These are phyloP conservation scores for Polydrusus pterygomalis DNA, from an alignment of 2,888 invertebrate genomes.

Conservation along the genomic window DNA sequence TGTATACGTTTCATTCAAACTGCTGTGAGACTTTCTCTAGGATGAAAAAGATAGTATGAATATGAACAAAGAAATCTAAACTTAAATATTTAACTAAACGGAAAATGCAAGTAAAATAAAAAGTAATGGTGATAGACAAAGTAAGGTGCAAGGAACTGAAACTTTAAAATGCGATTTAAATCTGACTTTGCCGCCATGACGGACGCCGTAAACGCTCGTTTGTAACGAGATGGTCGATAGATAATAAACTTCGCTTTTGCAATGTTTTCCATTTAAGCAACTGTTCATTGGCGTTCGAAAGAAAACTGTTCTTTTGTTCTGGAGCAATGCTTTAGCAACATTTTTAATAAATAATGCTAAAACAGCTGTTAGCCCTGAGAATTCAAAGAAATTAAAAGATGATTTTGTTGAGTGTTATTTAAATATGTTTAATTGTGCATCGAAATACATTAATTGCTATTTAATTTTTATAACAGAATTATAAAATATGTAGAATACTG, in stretches of 20 bases:
- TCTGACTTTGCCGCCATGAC: slow-evolving; percentile 50
- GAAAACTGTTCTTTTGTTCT: neutral
- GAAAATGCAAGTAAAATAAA: slow-evolving; percentile 32
- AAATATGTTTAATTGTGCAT: too few relatives aligned
- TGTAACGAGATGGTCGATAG: slow-evolving; percentile 47
- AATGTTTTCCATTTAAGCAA: slow-evolving; percentile 38
- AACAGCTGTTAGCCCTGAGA: too few relatives aligned
- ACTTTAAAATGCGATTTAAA: slow-evolving; percentile 46
- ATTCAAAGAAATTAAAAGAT: too few relatives aligned
- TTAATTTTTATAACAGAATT: too few relatives aligned
- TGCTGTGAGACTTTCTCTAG: neutral
- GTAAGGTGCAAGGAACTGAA: slow-evolving; percentile 41
- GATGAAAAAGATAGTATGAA: neutral
- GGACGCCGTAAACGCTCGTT: slow-evolving; percentile 50
- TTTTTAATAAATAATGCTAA: too few relatives aligned
- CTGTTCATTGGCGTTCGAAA: slow-evolving; percentile 39
- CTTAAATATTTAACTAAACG: slow-evolving; percentile 29
- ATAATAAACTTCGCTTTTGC: slow-evolving; percentile 46
- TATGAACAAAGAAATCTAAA: neutral
- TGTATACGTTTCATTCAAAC: neutral
- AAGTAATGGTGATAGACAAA: slow-evolving; percentile 38
- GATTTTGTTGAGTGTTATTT: too few relatives aligned
- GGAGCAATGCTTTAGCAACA: too few relatives aligned
- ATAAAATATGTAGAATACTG: too few relatives aligned
- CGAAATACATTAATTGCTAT: too few relatives aligned